Base-by-base conservation (phyloP, 1,140 invertebrate species). In the Drosophila ohnishii region DNA sequence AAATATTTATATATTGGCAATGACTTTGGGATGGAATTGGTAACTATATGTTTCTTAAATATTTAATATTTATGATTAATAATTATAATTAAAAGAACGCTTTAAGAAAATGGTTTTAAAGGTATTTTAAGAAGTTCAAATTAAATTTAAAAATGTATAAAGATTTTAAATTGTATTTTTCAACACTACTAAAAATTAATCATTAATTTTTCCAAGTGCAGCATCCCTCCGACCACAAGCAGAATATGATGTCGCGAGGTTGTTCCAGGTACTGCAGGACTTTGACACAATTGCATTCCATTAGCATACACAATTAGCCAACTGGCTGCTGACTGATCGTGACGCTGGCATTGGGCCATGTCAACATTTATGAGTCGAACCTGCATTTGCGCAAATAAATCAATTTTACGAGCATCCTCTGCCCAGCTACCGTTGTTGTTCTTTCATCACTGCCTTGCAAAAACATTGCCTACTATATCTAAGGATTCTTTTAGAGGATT, bases 281-380 rank as follows among this genome's bases (percentile, higher is more conserved):
- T 82, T 77, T 88, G 84, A 69, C 84, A 88, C 84, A 88, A 79
- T 88, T 88, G 84, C 84, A 88, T 88, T 75, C 84, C 84, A 88
- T 88, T 88, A 88, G 84, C 84, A 88, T 88, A 75, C 84, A 88
- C 77, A 88, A 88, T 88, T 88, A 88, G 84, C 72, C 80, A 78
- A 66, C 59, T 45, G 51, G 67, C 58, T 65, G 60, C 58, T 55
- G 58, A 65, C 71, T 69, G 77, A 75, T 87, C 84, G 84, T 87
- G 84, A 88, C 47, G 73, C 74, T 70, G 58, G 58, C 51, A 62
- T 74, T 74, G 69, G 67, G 71, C 73, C 73, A 66, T 75, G 75
- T 78, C 51, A 78, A 69, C 65, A 77, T 80, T 86, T 78, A 77
- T 76, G 72, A 70, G 59, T 58, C 71, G 44, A 42, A 32, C 45